Conservation (phyloP, 2,113 vertebrate species). For the Actenoides hombroni region DNA sequence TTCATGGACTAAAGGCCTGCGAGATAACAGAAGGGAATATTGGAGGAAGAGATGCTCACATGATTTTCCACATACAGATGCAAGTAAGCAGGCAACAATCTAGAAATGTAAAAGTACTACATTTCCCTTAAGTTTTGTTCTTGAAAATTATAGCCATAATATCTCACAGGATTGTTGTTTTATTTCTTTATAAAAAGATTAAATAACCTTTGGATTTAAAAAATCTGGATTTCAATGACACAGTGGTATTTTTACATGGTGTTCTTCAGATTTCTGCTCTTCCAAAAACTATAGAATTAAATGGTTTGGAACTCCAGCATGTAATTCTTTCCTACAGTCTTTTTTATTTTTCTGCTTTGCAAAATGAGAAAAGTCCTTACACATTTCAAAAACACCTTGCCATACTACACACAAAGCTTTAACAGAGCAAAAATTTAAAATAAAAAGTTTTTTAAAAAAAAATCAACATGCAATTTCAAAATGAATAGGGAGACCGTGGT, state of each 20-base stretch:
- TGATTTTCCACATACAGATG: not conserved
- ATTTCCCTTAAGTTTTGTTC: not conserved
- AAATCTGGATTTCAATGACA: not conserved
- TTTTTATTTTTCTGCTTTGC: not conserved
- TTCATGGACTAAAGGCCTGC: not conserved
- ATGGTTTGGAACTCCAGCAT: not conserved
- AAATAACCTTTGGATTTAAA: not conserved
- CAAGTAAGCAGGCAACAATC: not conserved
- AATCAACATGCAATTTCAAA: not conserved
- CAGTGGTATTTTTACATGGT: not conserved
- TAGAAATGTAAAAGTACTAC: not conserved
- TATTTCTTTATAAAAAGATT: not conserved
- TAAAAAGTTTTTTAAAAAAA: not conserved
- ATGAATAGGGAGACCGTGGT: not conserved
- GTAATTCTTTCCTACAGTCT: not conserved
- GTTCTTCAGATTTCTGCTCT: not conserved
- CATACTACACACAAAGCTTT: not conserved
- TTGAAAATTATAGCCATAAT: not conserved
- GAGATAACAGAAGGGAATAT: not conserved
- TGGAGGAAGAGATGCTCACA: not conserved
- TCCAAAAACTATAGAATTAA: not conserved
- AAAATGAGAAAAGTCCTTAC: not conserved
- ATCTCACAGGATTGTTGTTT: not conserved
- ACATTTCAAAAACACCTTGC: not conserved
- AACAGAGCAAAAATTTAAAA: not conserved